Percentiles rank a stretch among this genome's conserved stretches.
These are phyloP conservation scores for Hystrix cristata DNA, from an alignment of 2,113 vertebrate genomes.

Conservation along the genomic window DNA sequence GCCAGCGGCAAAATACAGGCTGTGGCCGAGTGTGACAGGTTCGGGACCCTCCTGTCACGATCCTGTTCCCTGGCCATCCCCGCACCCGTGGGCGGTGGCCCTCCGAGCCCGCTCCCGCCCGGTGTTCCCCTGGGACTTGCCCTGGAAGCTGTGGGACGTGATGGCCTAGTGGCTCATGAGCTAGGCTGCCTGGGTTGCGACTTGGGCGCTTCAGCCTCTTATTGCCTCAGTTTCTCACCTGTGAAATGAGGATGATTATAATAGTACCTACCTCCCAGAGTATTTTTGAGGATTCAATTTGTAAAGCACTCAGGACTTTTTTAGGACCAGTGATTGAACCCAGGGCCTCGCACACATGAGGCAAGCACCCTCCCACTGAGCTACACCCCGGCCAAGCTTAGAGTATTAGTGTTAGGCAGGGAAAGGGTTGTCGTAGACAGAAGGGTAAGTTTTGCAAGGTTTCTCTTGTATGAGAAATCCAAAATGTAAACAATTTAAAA, in stretches of 20 bases:
- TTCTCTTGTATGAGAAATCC: no score
- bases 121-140: neutral
- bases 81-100: neutral
- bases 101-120: no score
- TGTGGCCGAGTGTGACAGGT: neutral
- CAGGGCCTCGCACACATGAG: no score
- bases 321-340: neutral
- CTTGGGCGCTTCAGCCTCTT: neutral
- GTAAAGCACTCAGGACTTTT: neutral
- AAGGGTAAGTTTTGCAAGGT: no score
- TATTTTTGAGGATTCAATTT: neutral
- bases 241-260: neutral
- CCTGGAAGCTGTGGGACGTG: neutral
- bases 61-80: neutral
- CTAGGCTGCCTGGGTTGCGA: neutral
- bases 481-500: no score
- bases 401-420: neutral
- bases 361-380: no score
- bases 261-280: neutral
- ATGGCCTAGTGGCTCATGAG: neutral
- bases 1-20: neutral
- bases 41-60: neutral
- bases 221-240: neutral
- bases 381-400: neutral
- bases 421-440: no score